These are phyloP conservation scores for Megamerina dolium DNA, from an alignment of 2,888 invertebrate genomes.

Conservation along the genomic window DNA sequence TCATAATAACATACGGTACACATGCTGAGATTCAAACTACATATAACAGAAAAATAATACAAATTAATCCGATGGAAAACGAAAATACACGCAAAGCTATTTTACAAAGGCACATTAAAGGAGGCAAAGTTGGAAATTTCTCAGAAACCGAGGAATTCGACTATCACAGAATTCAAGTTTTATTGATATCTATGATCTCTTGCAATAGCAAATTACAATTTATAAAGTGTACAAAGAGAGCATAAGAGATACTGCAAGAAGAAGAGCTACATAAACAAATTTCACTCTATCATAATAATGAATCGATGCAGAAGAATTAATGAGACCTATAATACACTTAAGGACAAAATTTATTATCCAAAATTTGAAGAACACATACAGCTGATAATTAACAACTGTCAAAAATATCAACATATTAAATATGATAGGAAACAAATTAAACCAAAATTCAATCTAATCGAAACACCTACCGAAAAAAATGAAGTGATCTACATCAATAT, in stretches of 20 bases:
- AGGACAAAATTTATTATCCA: neutral
- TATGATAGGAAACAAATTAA: slow-evolving; percentile 6
- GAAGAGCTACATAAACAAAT: no score
- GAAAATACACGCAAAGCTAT: neutral
- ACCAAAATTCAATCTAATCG: neutral
- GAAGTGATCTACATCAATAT: slow-evolving; percentile 1
- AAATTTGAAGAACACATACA: neutral
- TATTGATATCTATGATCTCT: slow-evolving; percentile 15
- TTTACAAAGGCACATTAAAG: neutral
- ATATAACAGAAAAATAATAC: slow-evolving; percentile 14
- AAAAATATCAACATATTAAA: neutral
- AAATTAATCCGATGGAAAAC: slow-evolving; percentile 12
- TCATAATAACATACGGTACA: slow-evolving; percentile 12
- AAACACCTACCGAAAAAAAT: slow-evolving; percentile 2
- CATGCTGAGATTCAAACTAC: slow-evolving; percentile 7
- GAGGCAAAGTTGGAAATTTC: neutral
- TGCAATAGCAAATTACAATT: no score
- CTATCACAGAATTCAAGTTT: slow-evolving; percentile 14
- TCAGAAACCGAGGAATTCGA: neutral
- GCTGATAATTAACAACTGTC: neutral
- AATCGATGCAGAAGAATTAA: slow-evolving; percentile 3
- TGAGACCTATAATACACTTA: neutral
- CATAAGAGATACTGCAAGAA: slow-evolving; percentile 9
- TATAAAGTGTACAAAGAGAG: no score
- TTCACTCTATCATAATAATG: neutral